Base-by-base conservation (phyloP, 2,888 invertebrate genomes). In the Parasteatoda lunata region DNA sequence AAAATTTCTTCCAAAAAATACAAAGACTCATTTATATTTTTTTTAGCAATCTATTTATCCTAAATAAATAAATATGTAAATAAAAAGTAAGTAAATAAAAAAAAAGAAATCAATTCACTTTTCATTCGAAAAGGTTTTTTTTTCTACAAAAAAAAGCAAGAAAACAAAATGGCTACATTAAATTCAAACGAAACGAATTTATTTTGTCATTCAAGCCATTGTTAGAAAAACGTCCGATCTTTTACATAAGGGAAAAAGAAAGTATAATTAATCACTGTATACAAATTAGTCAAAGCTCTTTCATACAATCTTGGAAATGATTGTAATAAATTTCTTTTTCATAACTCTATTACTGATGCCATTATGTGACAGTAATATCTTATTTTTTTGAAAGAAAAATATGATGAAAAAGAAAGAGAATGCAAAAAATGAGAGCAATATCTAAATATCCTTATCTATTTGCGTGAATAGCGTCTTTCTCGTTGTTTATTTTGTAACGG, bases 401-500 rank as follows among this genome's bases (percentile, higher is more conserved):
- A 59, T 59, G 9, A 13, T 13, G 9, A 30, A 59, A 59, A 13
- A 59, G 9, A 30, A 54, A 59, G 59, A 59, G 59, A 59, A 59
- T 59, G n/a, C 9, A 13, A 59, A 59, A 59, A 59, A 59, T 59
- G 13, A 59, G 59, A 59, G 59, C 59, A 59, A 59, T 59, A 59
- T 59, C n/a, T 59, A 59, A 59, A 59, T 59, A 59, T n/a, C 59
- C 9, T n/a, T 59, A 13, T 59, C 59, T 59, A 59, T 59, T 59
- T 59, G 59, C 59, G n/a, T 13, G 59, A 48, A 76, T 73, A 73
- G 30, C 54, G 45, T 11, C 15, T 13, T 13, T 9, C 45, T 5
- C 5, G 66, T 30, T 64, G 51, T 77, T 65, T 77, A 65, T 77
- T 77, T 66, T 65, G 65, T 77, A 5, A 68, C 51, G n/a, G 64